Base-by-base conservation (phyloP, 2,797 vertebrate genomes). In the Brotula barbata region DNA sequence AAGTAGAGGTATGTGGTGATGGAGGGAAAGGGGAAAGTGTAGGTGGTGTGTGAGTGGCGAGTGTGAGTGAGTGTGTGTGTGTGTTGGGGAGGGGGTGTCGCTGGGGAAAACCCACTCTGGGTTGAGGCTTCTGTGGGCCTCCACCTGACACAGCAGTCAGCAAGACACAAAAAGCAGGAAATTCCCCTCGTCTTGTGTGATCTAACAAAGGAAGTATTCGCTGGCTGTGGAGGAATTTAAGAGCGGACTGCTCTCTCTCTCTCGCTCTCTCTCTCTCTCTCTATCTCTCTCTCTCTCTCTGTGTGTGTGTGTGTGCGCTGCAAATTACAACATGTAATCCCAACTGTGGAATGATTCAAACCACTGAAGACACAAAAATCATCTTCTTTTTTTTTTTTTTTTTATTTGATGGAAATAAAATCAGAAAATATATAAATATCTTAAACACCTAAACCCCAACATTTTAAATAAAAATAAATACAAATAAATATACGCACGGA, bases 401-500 rank as follows among this genome's bases (percentile, higher is more conserved):
- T 45, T 58, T 28, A 28, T 28, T 47, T 58, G 11, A 33, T 33
- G 31, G 2, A 33, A 33, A 33, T 8, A 28, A 33, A 33, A 33
- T 33, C 4, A 66, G 36, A 6, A 20, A 36, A 14, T 36, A 17
- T 46, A 73, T 80, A 82, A 83, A 81, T 6, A 67, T 40, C 7
- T 58, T 59, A 16, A 61, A 58, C 57, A 70, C 31, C 47, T 10
- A 9, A 25, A 36, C 31, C 64, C 58, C 14, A n/a, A 25, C 0
- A 66, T 69, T n/a, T 78, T 81, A 88, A 86, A 89, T 86, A 86
- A 16, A 62, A 87, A 88, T 85, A 85, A 84, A 87, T 81, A 85
- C 19, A 75, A 86, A 88, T 85, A 87, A 88, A 86, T 87, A 88
- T 39, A 63, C 16, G 40, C 6, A 69, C n/a, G 19, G 46, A 41